Conservation (phyloP, 2,888 invertebrate genomes). For the Epirrita christyi region DNA sequence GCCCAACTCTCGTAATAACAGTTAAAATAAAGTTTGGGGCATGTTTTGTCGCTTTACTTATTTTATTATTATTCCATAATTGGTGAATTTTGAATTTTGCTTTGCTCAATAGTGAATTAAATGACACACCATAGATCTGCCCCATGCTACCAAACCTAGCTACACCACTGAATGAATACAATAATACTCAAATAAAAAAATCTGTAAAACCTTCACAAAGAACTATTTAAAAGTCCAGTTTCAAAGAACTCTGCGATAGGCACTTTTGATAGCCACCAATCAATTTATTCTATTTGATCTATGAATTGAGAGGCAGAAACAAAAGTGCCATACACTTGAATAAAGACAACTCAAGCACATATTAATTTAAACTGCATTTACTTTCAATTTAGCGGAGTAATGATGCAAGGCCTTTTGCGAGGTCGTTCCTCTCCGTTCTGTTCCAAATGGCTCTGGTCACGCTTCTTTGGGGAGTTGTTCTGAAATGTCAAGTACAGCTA, state of each 20-base stretch:
- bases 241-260: slow-evolving; percentile 37
- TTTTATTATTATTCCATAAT: no score
- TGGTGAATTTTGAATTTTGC: no score
- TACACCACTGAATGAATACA: slow-evolving; percentile 15
- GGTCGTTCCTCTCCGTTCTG: slow-evolving; percentile 85
- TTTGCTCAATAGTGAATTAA: no score
- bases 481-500: slow-evolving; percentile 49
- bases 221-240: slow-evolving; percentile 20
- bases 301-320: slow-evolving; percentile 13
- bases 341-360: slow-evolving; percentile 69
- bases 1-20: no score
- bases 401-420: slow-evolving; percentile 86
- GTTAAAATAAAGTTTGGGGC: no score
- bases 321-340: slow-evolving; percentile 70
- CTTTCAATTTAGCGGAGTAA: slow-evolving; percentile 69
- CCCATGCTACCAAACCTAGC: no score
- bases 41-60: no score
- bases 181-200: slow-evolving; percentile 40
- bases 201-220: slow-evolving; percentile 16
- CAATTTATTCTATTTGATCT: slow-evolving; percentile 11
- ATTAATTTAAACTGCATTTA: slow-evolving; percentile 44
- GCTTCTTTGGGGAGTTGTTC: slow-evolving; percentile 86
- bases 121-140: no score
- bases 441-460: slow-evolving; percentile 81
- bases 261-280: slow-evolving; percentile 38